These are phyloP conservation scores for Ammospiza nelsoni DNA, from an alignment of 2,113 vertebrate genomes.

Conservation along the genomic window DNA sequence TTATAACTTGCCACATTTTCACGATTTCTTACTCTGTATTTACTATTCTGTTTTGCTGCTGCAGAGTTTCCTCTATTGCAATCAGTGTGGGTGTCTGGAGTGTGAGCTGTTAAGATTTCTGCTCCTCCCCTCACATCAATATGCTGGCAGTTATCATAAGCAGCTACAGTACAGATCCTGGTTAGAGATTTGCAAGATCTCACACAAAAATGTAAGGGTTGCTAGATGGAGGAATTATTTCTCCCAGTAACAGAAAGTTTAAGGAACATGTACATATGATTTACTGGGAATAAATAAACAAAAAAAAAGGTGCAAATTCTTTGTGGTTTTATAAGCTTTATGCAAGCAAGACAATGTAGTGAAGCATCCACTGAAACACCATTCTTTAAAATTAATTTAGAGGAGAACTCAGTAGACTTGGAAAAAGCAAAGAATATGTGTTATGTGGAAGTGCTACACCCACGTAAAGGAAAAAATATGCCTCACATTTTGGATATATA, in stretches of 20 bases:
- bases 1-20: slow-evolving; percentile 1
- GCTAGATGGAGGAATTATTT: background rate
- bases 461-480: background rate
- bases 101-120: slow-evolving; percentile 25
- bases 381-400: background rate
- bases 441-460: background rate
- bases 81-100: slow-evolving; percentile 45
- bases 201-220: background rate
- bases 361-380: background rate
- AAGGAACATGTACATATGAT: background rate
- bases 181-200: background rate
- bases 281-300: background rate
- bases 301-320: background rate
- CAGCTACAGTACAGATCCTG: background rate
- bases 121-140: slow-evolving; percentile 44
- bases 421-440: background rate
- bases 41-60: slow-evolving; percentile 48
- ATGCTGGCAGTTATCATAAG: slow-evolving; percentile 1
- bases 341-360: background rate
- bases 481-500: background rate
- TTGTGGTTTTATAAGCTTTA: background rate
- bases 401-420: background rate
- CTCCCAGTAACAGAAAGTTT: background rate
- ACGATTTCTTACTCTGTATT: slow-evolving; percentile 31
- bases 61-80: slow-evolving; percentile 40